Base-by-base conservation (phyloP, 2,888 invertebrate genomes). In the Scaptomyza cyrtandrae region DNA sequence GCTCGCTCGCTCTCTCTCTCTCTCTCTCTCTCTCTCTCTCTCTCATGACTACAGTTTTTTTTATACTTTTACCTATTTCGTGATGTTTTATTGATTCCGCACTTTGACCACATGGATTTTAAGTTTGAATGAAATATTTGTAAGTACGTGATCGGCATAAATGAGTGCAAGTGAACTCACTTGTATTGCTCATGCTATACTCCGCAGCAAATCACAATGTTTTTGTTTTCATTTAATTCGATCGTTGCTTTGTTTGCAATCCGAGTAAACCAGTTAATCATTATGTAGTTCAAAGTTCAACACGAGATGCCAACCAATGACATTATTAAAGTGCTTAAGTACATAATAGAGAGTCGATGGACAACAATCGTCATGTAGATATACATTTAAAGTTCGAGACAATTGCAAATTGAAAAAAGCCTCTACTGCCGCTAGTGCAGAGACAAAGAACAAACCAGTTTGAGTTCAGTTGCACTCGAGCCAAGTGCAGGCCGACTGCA, bases 271-370 rank as follows among this genome's bases (percentile, higher is more conserved):
- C 43, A 46, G 44, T 48, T 52, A 49, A 27, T 35, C 52, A 48
- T 29, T 52, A 14, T 14, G 29, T 11, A 59, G 74, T 73, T 78
- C 60, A 73, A 75, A 78, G 78, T 68, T 78, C 73, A 62, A 13
- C 35, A n/a, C 49, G 33, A 52, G 53, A 55, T 35, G 37, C 7
- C 46, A 76, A 31, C 35, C 35, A 31, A 2, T 31, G 31, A 44
- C 16, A 60, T 39, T 57, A 54, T 45, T 19, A 39, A 48, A 29
- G 35, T 43, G 48, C 9, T 10, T 35, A 39, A 44, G 60, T 68
- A 46, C 52, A 39, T 35, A 27, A 14, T 27, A 43, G 48, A 53
- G 5, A 19, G 43, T 24, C 2, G 13, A 24, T 24, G 6, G 44
- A 24, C 13, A 45, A 27, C 6, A 24, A 44, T 6, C 24, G 6